These are phyloP conservation scores for Eurypyga helias DNA, from an alignment of 2,113 vertebrate genomes.

Conservation along the genomic window DNA sequence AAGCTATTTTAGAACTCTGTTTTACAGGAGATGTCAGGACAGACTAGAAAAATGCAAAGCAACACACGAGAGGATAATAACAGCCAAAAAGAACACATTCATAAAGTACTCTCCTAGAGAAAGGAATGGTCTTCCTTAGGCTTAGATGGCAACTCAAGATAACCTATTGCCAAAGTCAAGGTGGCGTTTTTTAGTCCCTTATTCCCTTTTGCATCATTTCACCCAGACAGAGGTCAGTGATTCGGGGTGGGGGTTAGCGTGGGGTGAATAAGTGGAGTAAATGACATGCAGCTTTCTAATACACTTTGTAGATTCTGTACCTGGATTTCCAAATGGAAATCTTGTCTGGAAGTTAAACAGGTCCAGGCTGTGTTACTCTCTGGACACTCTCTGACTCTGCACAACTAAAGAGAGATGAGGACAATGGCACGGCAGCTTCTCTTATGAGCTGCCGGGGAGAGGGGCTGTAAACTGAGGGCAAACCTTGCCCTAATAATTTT, in stretches of 20 bases:
- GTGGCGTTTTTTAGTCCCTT: not conserved
- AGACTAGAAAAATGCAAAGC: not conserved
- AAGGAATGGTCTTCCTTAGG: not conserved
- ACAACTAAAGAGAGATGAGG: not conserved
- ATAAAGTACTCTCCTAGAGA: not conserved
- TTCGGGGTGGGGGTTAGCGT: not conserved
- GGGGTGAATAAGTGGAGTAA: not conserved
- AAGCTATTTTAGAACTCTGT: slow-evolving; percentile 9
- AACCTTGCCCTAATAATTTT: slow-evolving; percentile 45
- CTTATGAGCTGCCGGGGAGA: not conserved
- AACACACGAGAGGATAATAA: not conserved
- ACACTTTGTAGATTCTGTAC: not conserved
- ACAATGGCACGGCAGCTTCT: not conserved
- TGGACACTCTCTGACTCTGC: not conserved
- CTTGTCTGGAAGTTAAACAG: not conserved
- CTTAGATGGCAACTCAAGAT: not conserved
- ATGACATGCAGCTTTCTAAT: not conserved
- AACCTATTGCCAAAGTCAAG: not conserved
- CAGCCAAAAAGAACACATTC: not conserved
- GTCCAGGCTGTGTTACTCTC: not conserved
- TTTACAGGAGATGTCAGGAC: not conserved
- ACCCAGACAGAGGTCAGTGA: not conserved
- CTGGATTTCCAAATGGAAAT: not conserved
- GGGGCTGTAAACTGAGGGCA: slow-evolving; percentile 35
- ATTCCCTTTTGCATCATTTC: not conserved